Conservation (phyloP, 2,888 invertebrate genomes). For the Drosophila affinis region DNA sequence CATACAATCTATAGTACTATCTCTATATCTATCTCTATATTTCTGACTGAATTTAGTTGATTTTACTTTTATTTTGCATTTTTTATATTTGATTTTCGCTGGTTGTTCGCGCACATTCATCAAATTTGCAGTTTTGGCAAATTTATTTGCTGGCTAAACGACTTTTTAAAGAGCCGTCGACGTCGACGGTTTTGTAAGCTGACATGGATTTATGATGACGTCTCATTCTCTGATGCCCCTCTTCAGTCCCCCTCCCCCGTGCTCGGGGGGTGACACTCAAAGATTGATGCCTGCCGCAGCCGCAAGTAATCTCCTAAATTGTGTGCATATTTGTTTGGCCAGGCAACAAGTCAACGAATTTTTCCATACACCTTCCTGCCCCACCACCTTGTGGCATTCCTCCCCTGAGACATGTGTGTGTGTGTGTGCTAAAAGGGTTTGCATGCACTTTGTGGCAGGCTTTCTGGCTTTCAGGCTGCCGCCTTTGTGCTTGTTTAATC, state of each 20-base stretch:
- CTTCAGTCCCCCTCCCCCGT: slow-evolving; percentile 5
- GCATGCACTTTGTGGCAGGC: slow-evolving; percentile 52
- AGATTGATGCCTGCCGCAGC: slow-evolving; percentile 76
- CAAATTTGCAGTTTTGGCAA: slow-evolving; percentile 60
- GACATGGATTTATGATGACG: slow-evolving; percentile 73
- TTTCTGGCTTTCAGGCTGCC: slow-evolving; percentile 26
- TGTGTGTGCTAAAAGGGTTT: slow-evolving; percentile 11
- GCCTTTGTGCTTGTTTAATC: slow-evolving; percentile 69
- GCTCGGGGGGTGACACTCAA: slow-evolving; percentile 69
- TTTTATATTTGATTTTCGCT: neutral
- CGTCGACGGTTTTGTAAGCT: slow-evolving; percentile 65
- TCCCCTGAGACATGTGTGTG: neutral
- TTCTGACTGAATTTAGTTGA: neutral
- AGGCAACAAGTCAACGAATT: slow-evolving; percentile 51
- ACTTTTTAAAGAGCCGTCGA: slow-evolving; percentile 73
- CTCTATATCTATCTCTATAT: neutral
- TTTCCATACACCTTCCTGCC: slow-evolving; percentile 3
- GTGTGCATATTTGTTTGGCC: slow-evolving; percentile 58
- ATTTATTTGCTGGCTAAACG: slow-evolving; percentile 60
- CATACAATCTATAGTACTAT: neutral
- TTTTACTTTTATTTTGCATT: neutral
- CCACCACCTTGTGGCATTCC: neutral
- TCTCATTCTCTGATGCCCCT: neutral
- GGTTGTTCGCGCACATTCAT: slow-evolving; percentile 30
- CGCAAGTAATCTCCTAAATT: slow-evolving; percentile 74